Evolutionary conservation across 2,113 vertebrate genomes (phyloP).

Genomic region (Eleginops maclovinus): DNA sequence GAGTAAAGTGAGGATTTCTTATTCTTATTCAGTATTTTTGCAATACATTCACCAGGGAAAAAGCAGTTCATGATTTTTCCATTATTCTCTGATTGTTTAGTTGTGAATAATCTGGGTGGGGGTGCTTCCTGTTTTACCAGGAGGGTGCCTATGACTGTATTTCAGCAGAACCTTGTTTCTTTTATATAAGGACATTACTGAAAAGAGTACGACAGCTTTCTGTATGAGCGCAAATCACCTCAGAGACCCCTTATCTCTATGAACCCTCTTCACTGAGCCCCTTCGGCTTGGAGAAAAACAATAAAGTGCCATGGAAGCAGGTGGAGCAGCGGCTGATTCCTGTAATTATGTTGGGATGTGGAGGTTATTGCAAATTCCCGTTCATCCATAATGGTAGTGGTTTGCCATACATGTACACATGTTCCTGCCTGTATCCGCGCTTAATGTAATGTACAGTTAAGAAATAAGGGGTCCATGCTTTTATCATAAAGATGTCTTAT

Average conservation of each 20-base stretch:
- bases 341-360: conserved; percentile 36
- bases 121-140: not conserved
- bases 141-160: too few relatives aligned
- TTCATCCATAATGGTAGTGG: conserved; percentile 45
- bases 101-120: not conserved
- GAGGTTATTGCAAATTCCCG: conserved; percentile 48
- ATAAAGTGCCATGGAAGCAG: conserved; percentile 49
- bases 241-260: conserved; percentile 39
- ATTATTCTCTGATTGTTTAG: not conserved
- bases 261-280: conserved; percentile 16
- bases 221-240: conserved; percentile 38
- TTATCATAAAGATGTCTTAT: not conserved
- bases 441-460: not conserved
- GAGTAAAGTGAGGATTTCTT: not conserved
- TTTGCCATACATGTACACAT: conserved; percentile 24
- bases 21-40: not conserved
- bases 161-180: not conserved
- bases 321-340: conserved; percentile 43
- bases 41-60: not conserved
- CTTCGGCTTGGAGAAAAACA: conserved; percentile 14
- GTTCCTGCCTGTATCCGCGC: conserved; percentile 8
- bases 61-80: not conserved
- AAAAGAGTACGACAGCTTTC: not conserved
- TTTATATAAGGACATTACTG: not conserved
- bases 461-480: not conserved